Evolutionary conservation across 30 jellyfish, hydroid and myxozoan genomes (phyloP).

Genomic region (Morbakka virulenta): DNA sequence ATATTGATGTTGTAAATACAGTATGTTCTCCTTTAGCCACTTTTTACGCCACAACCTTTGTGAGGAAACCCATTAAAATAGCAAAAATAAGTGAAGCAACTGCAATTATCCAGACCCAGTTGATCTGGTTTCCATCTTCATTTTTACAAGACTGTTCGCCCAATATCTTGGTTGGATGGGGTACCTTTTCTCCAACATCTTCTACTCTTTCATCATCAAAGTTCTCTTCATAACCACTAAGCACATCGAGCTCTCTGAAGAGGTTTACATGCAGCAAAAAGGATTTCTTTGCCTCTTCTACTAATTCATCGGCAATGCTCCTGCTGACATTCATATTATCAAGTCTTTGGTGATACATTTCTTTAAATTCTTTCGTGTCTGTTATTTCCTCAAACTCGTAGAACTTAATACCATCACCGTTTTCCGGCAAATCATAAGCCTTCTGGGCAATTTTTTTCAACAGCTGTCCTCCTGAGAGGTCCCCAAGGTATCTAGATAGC

Average conservation of each 20-base stretch:
- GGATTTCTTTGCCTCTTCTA: constrained; percentile 56
- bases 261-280: constrained; percentile 38
- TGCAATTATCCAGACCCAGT: not conserved
- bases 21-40: too few species aligned
- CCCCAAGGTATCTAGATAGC: constrained; percentile 66
- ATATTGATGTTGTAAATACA: too few species aligned
- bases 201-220: constrained; percentile 57
- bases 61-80: not conserved
- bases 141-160: too few species aligned
- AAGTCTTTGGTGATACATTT: constrained; percentile 34
- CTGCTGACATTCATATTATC: constrained; percentile 36
- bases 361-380: constrained; percentile 41
- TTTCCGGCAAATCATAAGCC: constrained; percentile 52
- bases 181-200: too few species aligned
- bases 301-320: constrained; percentile 49
- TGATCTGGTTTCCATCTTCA: not conserved
- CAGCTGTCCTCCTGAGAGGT: constrained; percentile 72
- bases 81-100: not conserved
- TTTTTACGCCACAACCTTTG: not conserved
- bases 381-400: constrained; percentile 43
- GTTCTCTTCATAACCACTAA: constrained; percentile 66
- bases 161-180: too few species aligned
- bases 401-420: constrained; percentile 68
- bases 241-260: constrained; percentile 61
- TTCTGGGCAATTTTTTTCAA: constrained; percentile 56